Percentiles rank a stretch among this genome's conserved stretches.
These are phyloP conservation scores for Alexandromys fortis DNA, from an alignment of 2,113 vertebrate species.

Conservation along the genomic window DNA sequence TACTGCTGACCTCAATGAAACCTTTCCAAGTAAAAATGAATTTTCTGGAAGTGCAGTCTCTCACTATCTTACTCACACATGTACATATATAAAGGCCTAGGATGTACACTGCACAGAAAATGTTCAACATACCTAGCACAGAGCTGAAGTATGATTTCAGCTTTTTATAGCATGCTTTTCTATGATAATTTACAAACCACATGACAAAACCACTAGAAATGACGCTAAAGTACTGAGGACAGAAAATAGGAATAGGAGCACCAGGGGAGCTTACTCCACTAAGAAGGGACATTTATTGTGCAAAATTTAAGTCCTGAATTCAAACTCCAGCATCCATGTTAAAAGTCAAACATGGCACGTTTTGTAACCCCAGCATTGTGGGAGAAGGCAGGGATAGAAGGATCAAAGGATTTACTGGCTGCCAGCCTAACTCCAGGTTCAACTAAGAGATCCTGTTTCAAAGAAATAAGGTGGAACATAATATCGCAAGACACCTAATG, in stretches of 20 bases:
- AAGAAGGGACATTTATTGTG: not conserved
- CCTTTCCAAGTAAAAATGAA: constrained; percentile 26
- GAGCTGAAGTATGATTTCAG: not conserved
- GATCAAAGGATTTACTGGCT: not conserved
- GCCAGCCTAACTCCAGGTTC: not conserved
- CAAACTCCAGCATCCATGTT: not conserved
- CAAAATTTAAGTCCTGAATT: not conserved
- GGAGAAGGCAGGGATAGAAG: not conserved
- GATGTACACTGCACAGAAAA: not conserved
- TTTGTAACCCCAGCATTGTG: not conserved
- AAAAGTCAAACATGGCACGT: not conserved
- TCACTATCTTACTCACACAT: not conserved
- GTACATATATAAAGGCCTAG: not conserved
- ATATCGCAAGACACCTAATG: not conserved
- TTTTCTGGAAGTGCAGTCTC: constrained; percentile 25
- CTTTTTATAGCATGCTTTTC: not conserved
- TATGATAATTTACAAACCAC: not conserved
- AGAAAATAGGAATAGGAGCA: not conserved
- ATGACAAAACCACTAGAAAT: not conserved
- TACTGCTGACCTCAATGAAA: constrained; percentile 9
- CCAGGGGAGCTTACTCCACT: too few relatives aligned
- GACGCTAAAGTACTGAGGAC: not conserved
- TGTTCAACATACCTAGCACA: not conserved
- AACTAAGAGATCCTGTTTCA: not conserved
- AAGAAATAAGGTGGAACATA: not conserved